These are phyloP conservation scores for Oryzias celebensis DNA, from an alignment of 2,113 vertebrate species.

Conservation along the genomic window DNA sequence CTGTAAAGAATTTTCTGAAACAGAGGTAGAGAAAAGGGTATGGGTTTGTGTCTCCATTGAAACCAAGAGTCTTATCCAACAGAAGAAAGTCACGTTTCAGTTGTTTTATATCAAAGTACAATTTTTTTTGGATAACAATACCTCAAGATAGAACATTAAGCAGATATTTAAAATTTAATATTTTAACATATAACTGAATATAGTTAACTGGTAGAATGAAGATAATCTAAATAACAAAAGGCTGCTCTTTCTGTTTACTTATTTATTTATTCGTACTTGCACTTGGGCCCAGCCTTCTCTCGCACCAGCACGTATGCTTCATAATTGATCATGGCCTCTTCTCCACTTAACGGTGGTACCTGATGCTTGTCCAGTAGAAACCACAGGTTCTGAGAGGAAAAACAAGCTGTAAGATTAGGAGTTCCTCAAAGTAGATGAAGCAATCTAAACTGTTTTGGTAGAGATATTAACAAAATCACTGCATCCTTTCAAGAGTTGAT, in stretches of 20 bases:
- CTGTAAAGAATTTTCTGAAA: slow-evolving; percentile 91
- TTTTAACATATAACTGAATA: background rate
- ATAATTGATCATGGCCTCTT: slow-evolving; percentile 98
- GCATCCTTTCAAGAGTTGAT: background rate
- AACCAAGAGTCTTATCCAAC: background rate
- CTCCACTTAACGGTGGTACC: slow-evolving; percentile 89
- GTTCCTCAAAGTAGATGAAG: background rate
- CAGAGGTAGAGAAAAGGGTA: slow-evolving; percentile 5
- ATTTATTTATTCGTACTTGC: slow-evolving; percentile 81
- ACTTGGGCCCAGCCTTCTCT: slow-evolving; percentile 91
- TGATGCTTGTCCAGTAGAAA: slow-evolving; percentile 97
- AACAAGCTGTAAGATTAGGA: background rate
- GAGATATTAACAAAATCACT: no score
- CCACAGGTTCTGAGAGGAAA: slow-evolving; percentile 86
- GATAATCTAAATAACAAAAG: no score
- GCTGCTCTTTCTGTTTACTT: background rate
- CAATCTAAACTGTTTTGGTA: no score
- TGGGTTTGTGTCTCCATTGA: background rate
- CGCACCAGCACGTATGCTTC: slow-evolving; percentile 91
- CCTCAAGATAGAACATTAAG: no score
- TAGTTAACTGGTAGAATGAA: background rate
- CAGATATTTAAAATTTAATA: no score
- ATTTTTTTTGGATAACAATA: no score
- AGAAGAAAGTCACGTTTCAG: background rate
- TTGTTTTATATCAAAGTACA: background rate